Percentiles rank a stretch among this genome's conserved stretches.
Evolutionary conservation across 2,797 vertebrate genomes (phyloP).

Genomic region (Sebastes oblongus): DNA sequence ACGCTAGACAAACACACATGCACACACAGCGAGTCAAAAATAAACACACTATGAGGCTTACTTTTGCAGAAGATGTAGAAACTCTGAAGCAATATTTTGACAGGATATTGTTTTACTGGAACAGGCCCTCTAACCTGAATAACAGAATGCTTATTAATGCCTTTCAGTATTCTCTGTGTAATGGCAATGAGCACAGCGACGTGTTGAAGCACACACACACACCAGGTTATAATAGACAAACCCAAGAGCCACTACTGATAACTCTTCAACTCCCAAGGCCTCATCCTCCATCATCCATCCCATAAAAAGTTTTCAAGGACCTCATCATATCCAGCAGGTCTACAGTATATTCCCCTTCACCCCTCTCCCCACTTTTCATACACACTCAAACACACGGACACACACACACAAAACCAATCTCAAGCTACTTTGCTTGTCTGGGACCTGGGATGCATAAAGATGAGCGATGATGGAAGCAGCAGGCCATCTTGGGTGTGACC

Average conservation of each 20-base stretch:
- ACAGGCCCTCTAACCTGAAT: not conserved
- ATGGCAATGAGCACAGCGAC: no score
- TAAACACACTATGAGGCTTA: not conserved
- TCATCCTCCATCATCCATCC: constrained; percentile 52
- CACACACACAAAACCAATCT: constrained; percentile 45
- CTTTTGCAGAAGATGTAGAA: not conserved
- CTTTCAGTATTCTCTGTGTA: not conserved
- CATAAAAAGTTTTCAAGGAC: constrained; percentile 76
- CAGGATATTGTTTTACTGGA: not conserved
- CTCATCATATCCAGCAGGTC: constrained; percentile 43
- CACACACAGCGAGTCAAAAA: not conserved
- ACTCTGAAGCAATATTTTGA: not conserved
- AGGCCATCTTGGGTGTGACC: constrained; percentile 45
- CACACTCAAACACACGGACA: not conserved
- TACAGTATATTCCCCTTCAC: constrained; percentile 34
- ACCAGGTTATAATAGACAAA: constrained; percentile 35
- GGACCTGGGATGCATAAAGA: constrained; percentile 64
- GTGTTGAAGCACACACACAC: not conserved
- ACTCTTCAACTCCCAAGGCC: constrained; percentile 62
- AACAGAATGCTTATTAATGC: not conserved
- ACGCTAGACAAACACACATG: constrained; percentile 64
- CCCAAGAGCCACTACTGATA: constrained; percentile 25
- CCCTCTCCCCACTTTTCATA: constrained; percentile 4
- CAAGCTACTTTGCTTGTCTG: constrained; percentile 36
- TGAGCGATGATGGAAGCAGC: constrained; percentile 64